Percentiles rank a stretch among this genome's conserved stretches.
These are phyloP conservation scores for Jacana jacana DNA, from an alignment of 2,113 vertebrate genomes.

Conservation along the genomic window DNA sequence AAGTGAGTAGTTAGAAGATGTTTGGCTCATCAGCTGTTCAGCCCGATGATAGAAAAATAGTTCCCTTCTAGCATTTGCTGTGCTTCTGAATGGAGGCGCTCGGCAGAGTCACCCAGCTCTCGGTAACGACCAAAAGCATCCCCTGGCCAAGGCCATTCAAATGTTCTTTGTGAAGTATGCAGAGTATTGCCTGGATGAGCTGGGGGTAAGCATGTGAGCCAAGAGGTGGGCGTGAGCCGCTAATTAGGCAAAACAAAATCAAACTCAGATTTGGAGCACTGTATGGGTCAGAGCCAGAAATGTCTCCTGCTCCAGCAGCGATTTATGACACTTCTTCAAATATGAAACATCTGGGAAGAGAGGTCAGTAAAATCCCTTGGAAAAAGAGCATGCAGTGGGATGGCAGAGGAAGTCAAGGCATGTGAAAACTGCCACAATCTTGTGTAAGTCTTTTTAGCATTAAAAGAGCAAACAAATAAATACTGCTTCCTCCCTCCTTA, in stretches of 20 bases:
- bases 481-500: background rate
- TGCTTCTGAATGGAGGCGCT: background rate
- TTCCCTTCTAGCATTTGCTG: accelerated
- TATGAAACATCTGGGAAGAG: background rate
- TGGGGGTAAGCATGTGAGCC: background rate
- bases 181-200: background rate
- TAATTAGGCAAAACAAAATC: slow-evolving; percentile 12
- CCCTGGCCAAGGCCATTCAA: background rate
- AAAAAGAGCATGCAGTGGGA: background rate
- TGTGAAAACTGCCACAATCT: background rate
- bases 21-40: background rate
- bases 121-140: background rate
- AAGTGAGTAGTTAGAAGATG: background rate
- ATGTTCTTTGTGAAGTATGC: background rate
- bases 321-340: background rate
- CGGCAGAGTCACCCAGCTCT: background rate
- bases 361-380: background rate
- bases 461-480: background rate
- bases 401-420: background rate
- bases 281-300: background rate
- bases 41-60: background rate
- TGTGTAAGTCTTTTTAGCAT: background rate
- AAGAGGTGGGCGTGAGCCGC: background rate
- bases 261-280: background rate
- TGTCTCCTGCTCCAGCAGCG: background rate